These are phyloP conservation scores for Drosophila putrida DNA, from an alignment of 2,888 invertebrate species.

Conservation along the genomic window DNA sequence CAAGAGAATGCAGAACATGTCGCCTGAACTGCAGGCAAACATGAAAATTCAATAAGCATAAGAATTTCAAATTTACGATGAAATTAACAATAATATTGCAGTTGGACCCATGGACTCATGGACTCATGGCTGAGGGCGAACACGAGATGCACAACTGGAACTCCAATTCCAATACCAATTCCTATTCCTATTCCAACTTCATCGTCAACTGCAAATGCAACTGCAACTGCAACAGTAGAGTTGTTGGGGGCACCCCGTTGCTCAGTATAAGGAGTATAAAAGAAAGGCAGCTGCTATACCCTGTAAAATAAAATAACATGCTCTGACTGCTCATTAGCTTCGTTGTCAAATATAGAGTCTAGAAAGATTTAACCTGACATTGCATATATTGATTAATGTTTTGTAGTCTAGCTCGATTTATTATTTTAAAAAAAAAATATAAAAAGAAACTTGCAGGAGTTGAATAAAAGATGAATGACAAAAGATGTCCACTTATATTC, in stretches of 20 bases:
- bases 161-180: not conserved
- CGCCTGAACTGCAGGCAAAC: conserved; percentile 53
- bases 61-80: conserved; percentile 83
- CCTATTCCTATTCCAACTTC: not conserved
- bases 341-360: not conserved
- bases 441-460: no score
- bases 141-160: conserved; percentile 46
- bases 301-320: not conserved
- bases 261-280: not conserved
- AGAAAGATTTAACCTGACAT: no score
- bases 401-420: not conserved
- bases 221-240: conserved; percentile 2
- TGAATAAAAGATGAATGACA: no score
- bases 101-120: conserved; percentile 38
- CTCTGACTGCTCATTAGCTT: not conserved
- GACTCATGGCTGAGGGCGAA: conserved; percentile 46
- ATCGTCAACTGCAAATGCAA: conserved; percentile 1
- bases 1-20: conserved; percentile 39
- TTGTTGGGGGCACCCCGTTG: conserved; percentile 35
- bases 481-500: no score
- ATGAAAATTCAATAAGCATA: conserved; percentile 84
- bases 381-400: no score
- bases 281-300: conserved; percentile 6
- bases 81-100: conserved; percentile 82
- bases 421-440: not conserved